A percentile compares a stretch with the other conserved stretches of the same genome.
Conservation (phyloP, 2,113 vertebrate genomes). For the Calonectris borealis region DNA sequence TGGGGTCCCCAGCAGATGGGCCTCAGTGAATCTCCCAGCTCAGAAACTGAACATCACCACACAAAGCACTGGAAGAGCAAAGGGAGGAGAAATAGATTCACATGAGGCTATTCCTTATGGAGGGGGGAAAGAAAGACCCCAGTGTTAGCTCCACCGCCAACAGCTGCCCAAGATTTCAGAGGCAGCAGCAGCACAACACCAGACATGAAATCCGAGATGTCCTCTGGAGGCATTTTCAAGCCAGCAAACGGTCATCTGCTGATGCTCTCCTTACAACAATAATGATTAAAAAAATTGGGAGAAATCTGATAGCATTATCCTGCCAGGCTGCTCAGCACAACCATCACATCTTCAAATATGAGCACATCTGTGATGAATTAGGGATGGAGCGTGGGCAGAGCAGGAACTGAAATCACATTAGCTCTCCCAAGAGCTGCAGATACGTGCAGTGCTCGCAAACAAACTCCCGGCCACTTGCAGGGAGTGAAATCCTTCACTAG, state of each 20-base stretch:
- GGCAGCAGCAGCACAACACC: neutral
- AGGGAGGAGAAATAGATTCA: neutral
- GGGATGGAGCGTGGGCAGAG: neutral
- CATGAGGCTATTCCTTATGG: neutral
- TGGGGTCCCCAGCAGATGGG: neutral
- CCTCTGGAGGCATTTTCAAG: neutral
- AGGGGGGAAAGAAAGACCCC: neutral
- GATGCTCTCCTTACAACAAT: neutral
- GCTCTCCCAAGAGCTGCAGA: neutral
- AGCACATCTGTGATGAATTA: neutral
- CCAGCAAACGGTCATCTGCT: neutral
- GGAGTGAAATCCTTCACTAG: neutral
- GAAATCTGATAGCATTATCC: neutral
- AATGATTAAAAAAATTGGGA: neutral
- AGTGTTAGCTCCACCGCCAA: rapidly evolving
- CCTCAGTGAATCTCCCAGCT: neutral
- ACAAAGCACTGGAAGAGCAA: neutral
- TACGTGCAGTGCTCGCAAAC: neutral
- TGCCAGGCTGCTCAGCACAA: neutral
- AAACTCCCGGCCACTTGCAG: neutral
- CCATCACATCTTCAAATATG: neutral
- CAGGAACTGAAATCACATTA: neutral
- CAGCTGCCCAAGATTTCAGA: neutral
- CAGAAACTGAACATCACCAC: neutral
- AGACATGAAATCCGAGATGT: neutral